phyloP scores from a whole-genome alignment of 2,888 invertebrate genomes.

The Standfussiana lucernea region DNA sequence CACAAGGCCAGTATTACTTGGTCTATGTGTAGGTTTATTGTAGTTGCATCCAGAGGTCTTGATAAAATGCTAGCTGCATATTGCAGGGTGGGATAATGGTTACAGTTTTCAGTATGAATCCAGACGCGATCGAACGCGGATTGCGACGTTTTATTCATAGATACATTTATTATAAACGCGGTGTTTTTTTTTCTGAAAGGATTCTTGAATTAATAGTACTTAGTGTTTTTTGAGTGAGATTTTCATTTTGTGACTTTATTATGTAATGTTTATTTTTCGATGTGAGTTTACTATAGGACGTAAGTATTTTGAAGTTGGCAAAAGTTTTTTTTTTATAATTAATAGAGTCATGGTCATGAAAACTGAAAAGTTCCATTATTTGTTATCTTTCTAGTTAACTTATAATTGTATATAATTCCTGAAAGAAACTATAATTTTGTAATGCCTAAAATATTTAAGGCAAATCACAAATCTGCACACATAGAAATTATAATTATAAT shows the following conservation, averaged over 20 bases:
- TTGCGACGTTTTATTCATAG: slow-evolving; percentile 65
- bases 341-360: neutral
- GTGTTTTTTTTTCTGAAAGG: neutral
- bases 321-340: neutral
- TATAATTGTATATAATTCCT: neutral
- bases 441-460: neutral
- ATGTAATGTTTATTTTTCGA: neutral
- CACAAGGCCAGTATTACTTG: slow-evolving; percentile 12
- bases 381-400: neutral
- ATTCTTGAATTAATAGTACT: neutral
- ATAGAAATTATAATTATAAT: neutral
- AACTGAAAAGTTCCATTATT: neutral
- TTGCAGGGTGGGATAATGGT: slow-evolving; percentile 67
- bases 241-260: neutral
- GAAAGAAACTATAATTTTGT: neutral
- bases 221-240: slow-evolving; percentile 5
- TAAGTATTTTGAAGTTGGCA: slow-evolving; percentile 39
- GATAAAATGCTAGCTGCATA: slow-evolving; percentile 52
- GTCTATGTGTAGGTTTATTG: neutral
- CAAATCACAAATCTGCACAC: slow-evolving; percentile 1
- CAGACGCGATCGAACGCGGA: slow-evolving; percentile 74
- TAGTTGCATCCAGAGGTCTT: slow-evolving; percentile 45
- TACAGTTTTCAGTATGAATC: slow-evolving; percentile 78
- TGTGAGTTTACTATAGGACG: neutral
- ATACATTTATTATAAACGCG: neutral